A percentile compares a stretch with the other conserved stretches of the same genome.
phyloP scores from a whole-genome alignment of 2,888 invertebrate species.

The Coleophora deauratella region DNA sequence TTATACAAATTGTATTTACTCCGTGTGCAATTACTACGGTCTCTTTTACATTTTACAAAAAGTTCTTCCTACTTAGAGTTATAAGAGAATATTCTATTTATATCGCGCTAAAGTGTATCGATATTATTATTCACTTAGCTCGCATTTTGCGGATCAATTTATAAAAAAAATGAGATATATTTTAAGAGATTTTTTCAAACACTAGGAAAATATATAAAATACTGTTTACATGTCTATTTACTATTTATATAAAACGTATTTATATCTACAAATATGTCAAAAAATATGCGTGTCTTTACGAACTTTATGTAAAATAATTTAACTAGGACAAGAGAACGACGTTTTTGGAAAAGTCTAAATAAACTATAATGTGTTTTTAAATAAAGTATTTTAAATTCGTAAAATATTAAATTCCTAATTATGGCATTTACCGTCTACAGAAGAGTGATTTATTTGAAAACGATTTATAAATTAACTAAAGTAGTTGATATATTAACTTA shows the following conservation, averaged over 20 bases:
- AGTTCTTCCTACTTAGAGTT: conserved; percentile 64
- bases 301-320: no score
- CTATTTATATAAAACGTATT: conserved; percentile 31
- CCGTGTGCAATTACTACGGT: conserved; percentile 65
- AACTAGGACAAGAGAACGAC: conserved; percentile 12
- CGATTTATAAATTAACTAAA: conserved; percentile 55
- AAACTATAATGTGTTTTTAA: conserved; percentile 12
- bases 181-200: conserved; percentile 71
- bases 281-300: no score
- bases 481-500: conserved; percentile 53
- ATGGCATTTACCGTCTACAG: conserved; percentile 71
- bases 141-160: conserved; percentile 33
- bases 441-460: conserved; percentile 64
- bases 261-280: no score
- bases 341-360: conserved; percentile 31
- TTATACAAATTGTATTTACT: conserved; percentile 29
- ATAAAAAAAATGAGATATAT: conserved; percentile 65
- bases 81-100: conserved; percentile 64
- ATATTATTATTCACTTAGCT: conserved; percentile 31
- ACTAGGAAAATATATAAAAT: conserved; percentile 46
- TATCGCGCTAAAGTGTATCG: conserved; percentile 52
- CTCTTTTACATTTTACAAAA: conserved; percentile 49
- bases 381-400: conserved; percentile 41
- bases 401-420: conserved; percentile 66
- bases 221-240: conserved; percentile 35